Percentiles rank a stretch among this genome's conserved stretches.
phyloP scores from a whole-genome alignment of 2,797 vertebrate genomes.

The Brotogeris chrysoptera region DNA sequence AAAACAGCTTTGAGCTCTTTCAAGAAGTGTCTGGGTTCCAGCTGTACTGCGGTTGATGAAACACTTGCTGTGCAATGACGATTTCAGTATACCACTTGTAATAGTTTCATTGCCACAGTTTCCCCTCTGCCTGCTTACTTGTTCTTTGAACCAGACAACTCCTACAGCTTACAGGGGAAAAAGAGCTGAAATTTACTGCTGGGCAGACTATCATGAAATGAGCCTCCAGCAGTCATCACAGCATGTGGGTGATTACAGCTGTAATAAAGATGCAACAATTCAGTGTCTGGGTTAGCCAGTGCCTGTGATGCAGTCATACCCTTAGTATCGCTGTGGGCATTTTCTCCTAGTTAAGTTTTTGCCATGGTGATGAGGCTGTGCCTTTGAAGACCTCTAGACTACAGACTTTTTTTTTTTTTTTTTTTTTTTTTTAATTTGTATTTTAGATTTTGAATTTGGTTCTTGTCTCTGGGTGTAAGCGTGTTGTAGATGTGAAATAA shows the following conservation, averaged over 20 bases:
- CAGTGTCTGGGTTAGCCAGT: neutral
- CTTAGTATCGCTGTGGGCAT: neutral
- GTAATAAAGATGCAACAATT: neutral
- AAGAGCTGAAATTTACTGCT: neutral
- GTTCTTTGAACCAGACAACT: neutral
- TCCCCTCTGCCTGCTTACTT: neutral
- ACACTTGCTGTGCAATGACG: accelerated
- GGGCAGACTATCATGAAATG: neutral
- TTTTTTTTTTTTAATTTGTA: neutral
- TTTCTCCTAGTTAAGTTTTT: neutral
- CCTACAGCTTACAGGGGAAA: neutral
- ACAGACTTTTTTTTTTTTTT: neutral
- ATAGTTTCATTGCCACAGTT: neutral
- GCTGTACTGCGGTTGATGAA: neutral
- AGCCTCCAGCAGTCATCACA: neutral
- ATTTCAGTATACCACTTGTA: neutral
- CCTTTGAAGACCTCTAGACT: neutral
- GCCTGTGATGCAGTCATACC: neutral
- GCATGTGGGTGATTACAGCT: neutral
- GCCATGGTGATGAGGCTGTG: accelerated
- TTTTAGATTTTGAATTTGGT: neutral
- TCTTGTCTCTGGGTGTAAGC: neutral
- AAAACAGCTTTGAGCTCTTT: neutral
- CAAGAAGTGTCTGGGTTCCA: neutral
- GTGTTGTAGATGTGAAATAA: neutral